These are phyloP conservation scores for Lathamus discolor DNA, from an alignment of 2,113 vertebrate species.

Conservation along the genomic window DNA sequence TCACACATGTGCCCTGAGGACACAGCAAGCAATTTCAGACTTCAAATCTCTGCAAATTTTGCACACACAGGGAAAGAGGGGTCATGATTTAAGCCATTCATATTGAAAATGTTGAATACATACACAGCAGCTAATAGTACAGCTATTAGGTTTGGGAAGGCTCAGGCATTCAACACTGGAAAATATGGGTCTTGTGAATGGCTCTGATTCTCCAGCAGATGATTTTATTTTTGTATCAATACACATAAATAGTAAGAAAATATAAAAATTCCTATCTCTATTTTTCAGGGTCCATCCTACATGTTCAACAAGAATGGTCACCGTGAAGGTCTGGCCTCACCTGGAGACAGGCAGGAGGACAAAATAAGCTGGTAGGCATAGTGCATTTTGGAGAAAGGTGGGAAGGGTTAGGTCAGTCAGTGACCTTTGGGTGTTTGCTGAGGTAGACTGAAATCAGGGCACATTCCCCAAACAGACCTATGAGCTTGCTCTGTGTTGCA, in stretches of 20 bases:
- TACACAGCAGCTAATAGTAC: neutral
- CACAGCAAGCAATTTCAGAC: neutral
- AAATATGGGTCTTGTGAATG: neutral
- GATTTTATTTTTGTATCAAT: slow-evolving; percentile 26
- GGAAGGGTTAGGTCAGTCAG: neutral
- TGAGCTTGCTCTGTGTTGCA: neutral
- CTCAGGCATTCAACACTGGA: neutral
- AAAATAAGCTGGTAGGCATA: neutral
- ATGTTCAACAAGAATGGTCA: neutral
- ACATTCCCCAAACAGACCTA: neutral
- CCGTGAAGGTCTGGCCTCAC: neutral
- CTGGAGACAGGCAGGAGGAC: neutral
- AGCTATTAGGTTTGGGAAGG: neutral
- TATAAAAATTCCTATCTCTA: neutral
- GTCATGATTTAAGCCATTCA: neutral
- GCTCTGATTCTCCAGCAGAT: slow-evolving; percentile 35
- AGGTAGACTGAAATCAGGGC: neutral
- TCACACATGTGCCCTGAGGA: neutral
- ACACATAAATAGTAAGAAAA: neutral
- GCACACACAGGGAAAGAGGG: neutral
- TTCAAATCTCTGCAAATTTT: slow-evolving; percentile 10
- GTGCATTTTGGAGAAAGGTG: neutral
- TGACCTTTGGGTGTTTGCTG: neutral
- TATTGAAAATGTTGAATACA: slow-evolving; percentile 20
- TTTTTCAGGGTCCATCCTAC: neutral